phyloP scores from a whole-genome alignment of 2,888 invertebrate species.

The Hirtodrosophila trivittata region DNA sequence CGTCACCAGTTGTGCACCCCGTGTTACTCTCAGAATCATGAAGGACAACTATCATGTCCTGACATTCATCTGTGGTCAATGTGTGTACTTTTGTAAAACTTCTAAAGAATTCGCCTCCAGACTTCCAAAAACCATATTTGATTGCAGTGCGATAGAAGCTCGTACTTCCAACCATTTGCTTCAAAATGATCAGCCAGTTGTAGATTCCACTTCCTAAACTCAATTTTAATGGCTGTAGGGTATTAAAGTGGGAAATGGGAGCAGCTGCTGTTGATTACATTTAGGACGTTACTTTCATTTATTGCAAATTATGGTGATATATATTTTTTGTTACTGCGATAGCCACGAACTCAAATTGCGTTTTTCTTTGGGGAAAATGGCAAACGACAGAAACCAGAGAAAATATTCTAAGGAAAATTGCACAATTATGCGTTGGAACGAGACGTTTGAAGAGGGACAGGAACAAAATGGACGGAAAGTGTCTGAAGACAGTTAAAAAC shows the following conservation, averaged over 20 bases:
- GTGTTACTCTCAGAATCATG: no score
- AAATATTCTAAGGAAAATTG: constrained; percentile 51
- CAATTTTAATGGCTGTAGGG: no score
- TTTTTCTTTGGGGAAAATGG: constrained; percentile 16
- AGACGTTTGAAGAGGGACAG: not conserved
- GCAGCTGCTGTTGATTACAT: constrained; percentile 78
- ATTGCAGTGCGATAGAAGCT: no score
- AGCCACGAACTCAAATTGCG: constrained; percentile 36
- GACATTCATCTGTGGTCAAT: no score
- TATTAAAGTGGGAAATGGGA: constrained; percentile 6
- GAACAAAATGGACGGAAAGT: constrained; percentile 2
- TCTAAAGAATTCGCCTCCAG: no score
- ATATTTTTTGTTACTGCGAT: constrained; percentile 64
- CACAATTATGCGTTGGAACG: constrained; percentile 49
- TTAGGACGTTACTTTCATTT: constrained; percentile 75
- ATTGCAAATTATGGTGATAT: constrained; percentile 72
- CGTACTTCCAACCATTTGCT: no score
- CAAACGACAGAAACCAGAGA: constrained; percentile 9
- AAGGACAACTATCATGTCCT: no score
- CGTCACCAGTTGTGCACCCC: no score
- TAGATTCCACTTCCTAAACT: no score
- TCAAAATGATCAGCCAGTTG: no score
- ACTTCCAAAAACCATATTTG: no score
- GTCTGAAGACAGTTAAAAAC: constrained; percentile 31
- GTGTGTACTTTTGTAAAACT: no score